Base-by-base conservation (phyloP, 2,888 invertebrate genomes). In the Acronicta aceris region DNA sequence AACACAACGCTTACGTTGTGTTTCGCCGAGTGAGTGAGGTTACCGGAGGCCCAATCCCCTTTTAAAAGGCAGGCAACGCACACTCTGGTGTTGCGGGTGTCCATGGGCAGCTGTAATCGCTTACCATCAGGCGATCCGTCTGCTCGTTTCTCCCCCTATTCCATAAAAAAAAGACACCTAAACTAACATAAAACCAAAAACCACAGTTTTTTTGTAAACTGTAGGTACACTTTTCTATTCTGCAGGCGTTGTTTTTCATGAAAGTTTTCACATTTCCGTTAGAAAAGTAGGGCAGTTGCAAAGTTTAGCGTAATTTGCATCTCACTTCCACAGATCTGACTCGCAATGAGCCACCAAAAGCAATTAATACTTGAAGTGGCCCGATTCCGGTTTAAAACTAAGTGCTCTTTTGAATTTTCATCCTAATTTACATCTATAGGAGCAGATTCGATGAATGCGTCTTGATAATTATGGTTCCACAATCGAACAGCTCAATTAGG, bases 321-420 rank as follows among this genome's bases (percentile, higher is more conserved):
- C 91, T 89, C 89, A 82, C 90, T 91, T 87, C 81, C 80, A 79
- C 86, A 83, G 90, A 92, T 89, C 92, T 90, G 92, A 92, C 93
- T 93, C 83, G 92, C 92, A 93, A 93, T 93, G 91, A 91, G 90
- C 89, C 88, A 89, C 88, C 88, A 90, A 93, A 93, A 92, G 92
- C 93, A 93, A 93, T 93, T 93, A 93, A 93, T 93, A 92, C 92
- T 92, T 91, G 84, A 92, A 93, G 92, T 91, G 89, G 85, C 87
- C 86, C 86, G 88, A 90, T 91, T 91, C 89, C 89, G 89, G 89
- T 89, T 91, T 90, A 84, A 90, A 92, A 91, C 89, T 90, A 91
- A 91, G 90, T 90, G 92, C 91, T 92, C 92, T 90, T 92, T 91
- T 89, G 89, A 91, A 90, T 90, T 91, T 89, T 90, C 89, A 86